Base-by-base conservation (phyloP, 1,140 invertebrate genomes). In the Adelges cooleyi region DNA sequence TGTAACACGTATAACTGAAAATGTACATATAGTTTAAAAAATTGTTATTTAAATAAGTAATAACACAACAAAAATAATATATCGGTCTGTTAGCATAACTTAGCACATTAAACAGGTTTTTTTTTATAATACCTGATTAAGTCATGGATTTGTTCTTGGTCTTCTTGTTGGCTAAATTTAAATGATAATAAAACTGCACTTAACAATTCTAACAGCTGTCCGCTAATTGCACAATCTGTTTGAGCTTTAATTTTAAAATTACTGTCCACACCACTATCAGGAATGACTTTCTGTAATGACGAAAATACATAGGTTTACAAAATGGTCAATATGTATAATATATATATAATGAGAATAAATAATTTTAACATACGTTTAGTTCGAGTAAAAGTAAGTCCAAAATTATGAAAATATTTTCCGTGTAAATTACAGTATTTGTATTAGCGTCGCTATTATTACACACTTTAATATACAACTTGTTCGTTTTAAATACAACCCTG, bases 201-300 rank as follows among this genome's bases (percentile, higher is more conserved):
- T 22, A 62, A 33, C 17, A 62, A 48, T 46, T 62, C 56, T 33
- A 62, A 62, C n/a, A 62, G 18, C 25, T 62, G 56, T 29, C 56
- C 42, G 46, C 42, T 62, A 23, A 62, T 48, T 62, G 25, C 38
- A 62, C 56, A 62, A 33, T 48, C 42, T 15, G 56, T 62, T 62
- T 44, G 40, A 62, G 56, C 40, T 48, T 48, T 62, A 1, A 62
- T 44, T 46, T 62, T 62, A 48, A 62, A 62, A 62, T 62, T 62
- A 10, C n/a, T 48, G 42, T 62, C 56, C 22, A 62, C 8, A 4
- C 53, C 42, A 48, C n/a, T 33, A 44, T 62, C 56, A 20, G 56
- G 56, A 29, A 62, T 15, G n/a, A 62, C 27, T 62, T 48, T 62
- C 56, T 62, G 33, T 6, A 29, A 22, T 44, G 20, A 29, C 22